These are phyloP conservation scores for Leptothorax acervorum DNA, from an alignment of 2,888 invertebrate species.

Conservation along the genomic window DNA sequence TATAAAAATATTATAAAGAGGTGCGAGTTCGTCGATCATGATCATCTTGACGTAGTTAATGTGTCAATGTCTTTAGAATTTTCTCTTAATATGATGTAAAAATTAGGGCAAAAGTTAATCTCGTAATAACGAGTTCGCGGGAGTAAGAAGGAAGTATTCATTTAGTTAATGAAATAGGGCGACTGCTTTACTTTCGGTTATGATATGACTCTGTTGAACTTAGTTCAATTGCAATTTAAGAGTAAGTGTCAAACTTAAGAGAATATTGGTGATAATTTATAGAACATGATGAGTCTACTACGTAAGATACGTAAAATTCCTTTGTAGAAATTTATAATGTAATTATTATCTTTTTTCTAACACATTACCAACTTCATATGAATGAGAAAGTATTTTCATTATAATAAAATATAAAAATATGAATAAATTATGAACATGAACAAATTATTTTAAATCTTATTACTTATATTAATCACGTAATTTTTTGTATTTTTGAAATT, in stretches of 20 bases:
- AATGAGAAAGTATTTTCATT: not conserved
- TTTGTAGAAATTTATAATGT: not conserved
- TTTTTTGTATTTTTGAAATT: not conserved
- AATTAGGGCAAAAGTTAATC: constrained; percentile 21
- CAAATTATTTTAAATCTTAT: constrained; percentile 1
- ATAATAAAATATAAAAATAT: not conserved
- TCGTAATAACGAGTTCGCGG: not conserved
- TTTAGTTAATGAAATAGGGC: constrained; percentile 20
- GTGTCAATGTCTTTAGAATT: constrained; percentile 3
- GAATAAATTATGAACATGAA: not conserved
- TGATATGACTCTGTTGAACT: constrained; percentile 13
- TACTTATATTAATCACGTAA: not conserved
- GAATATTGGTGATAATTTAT: constrained; percentile 1
- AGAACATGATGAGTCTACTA: not conserved
- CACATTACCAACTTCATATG: constrained; percentile 7
- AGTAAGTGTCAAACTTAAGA: not conserved
- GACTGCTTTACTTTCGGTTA: not conserved
- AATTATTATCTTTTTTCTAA: not conserved
- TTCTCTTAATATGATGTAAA: constrained; percentile 8
- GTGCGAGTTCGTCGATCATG: not conserved
- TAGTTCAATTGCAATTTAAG: constrained; percentile 15
- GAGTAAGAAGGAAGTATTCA: constrained; percentile 21
- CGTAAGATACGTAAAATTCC: not conserved
- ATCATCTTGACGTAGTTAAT: not conserved
- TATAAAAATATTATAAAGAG: constrained; percentile 9